Conservation (phyloP, 2,888 invertebrate species). For the Chouioia cunea region DNA sequence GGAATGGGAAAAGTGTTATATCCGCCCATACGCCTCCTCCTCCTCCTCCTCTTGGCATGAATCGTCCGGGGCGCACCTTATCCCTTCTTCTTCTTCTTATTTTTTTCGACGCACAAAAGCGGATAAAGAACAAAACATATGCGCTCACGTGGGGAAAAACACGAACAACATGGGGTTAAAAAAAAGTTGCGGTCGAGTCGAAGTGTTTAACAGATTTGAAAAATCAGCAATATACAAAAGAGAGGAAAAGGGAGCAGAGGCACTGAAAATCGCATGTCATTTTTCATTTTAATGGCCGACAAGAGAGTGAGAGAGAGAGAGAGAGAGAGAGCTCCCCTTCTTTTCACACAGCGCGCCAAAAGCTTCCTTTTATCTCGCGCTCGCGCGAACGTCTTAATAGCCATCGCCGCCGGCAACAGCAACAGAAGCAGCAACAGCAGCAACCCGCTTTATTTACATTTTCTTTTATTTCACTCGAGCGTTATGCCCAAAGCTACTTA, state of each 20-base stretch:
- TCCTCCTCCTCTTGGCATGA: constrained; percentile 13
- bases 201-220: constrained; percentile 65
- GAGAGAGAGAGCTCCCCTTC: constrained; percentile 48
- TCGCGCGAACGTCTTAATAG: constrained; percentile 61
- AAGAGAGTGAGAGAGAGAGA: no score
- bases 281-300: constrained; percentile 69
- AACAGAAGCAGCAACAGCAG: constrained; percentile 27
- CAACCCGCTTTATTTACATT: constrained; percentile 42
- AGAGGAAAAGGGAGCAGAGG: neutral
- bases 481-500: neutral
- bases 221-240: constrained; percentile 61
- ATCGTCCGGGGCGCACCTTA: constrained; percentile 30
- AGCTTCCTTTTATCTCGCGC: constrained; percentile 56
- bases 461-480: constrained; percentile 40
- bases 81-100: constrained; percentile 3
- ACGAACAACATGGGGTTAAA: constrained; percentile 9
- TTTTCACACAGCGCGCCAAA: constrained; percentile 49
- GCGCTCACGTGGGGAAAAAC: constrained; percentile 14
- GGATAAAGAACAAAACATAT: constrained; percentile 40
- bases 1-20: no score
- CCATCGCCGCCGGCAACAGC: constrained; percentile 35
- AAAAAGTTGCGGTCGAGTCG: constrained; percentile 57
- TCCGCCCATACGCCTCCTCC: no score
- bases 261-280: constrained; percentile 56
- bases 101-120: constrained; percentile 13